Evolutionary conservation across 2,113 vertebrate genomes (phyloP).

Genomic region (Laticauda laticaudata): DNA sequence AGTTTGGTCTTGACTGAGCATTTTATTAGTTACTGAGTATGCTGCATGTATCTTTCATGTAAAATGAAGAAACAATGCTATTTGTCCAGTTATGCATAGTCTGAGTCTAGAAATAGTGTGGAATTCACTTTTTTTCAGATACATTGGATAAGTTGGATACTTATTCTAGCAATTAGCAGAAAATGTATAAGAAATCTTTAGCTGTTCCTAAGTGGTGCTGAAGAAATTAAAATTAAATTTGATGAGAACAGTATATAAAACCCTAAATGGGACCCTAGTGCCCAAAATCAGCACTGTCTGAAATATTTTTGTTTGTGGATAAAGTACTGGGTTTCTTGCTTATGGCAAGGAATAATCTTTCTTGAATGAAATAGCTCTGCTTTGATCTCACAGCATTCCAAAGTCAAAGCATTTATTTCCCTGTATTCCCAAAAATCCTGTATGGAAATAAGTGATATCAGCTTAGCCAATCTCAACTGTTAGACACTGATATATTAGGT

Average conservation of each 20-base stretch:
- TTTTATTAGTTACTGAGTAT: neutral
- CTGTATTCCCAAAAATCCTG: neutral
- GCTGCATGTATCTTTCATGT: neutral
- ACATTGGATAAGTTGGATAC: neutral
- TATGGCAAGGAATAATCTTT: neutral
- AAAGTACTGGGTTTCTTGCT: neutral
- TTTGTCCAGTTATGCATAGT: neutral
- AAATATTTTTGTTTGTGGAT: neutral
- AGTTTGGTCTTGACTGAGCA: neutral
- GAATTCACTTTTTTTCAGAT: neutral
- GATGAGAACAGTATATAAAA: neutral
- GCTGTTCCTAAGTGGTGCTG: rapidly evolving
- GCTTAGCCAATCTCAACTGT: neutral
- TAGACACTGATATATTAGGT: neutral
- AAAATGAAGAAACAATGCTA: conserved; percentile 5
- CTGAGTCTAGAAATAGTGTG: neutral
- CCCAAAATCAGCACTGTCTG: neutral
- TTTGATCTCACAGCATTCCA: neutral
- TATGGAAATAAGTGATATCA: conserved; percentile 18
- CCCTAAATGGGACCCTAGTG: neutral
- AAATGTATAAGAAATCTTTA: neutral
- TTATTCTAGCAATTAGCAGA: neutral
- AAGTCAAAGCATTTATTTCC: rapidly evolving
- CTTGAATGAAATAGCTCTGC: neutral
- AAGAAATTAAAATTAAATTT: neutral